Base-by-base conservation (phyloP, 2,888 invertebrate species). In the Oscheius sp. region DNA sequence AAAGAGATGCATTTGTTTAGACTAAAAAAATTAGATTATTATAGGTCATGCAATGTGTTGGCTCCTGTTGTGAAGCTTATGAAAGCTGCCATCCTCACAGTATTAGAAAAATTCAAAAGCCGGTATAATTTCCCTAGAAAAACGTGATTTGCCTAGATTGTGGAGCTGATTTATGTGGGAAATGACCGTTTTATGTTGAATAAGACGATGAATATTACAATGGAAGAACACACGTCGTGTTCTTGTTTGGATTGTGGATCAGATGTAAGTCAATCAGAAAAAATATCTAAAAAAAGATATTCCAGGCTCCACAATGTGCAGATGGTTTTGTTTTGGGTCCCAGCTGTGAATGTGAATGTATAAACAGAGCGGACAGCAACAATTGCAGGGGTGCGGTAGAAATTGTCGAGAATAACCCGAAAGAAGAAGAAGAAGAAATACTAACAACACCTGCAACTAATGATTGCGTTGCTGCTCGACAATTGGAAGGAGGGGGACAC, bases 181-280 rank as follows among this genome's bases (percentile, higher is more conserved):
- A 77, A 80, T 53, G 75, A 75, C 16, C 73, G 79, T 0, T 79
- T 82, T 61, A 82, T 77, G 74, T 61, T 82, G 52, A 79, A 80
- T 45, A 72, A 73, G 61, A 82, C 80, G 0, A 72, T 74, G 61
- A 79, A 80, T 58, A 82, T 82, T 35, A 77, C 78, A 0, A 80
- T 82, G 80, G 82, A 80, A 64, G 80, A 80, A 49, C 82, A 82
- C 68, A 78, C 76, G 0, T 78, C 79, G n/a, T 82, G 82, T 70
- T 78, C 78, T 16, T 82, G 82, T 46, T 75, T 75, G 25, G 76
- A 79, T 53, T 82, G 82, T 64, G 76, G 77, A 9, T 35, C 35
- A 35, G 5, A 35, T 35, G 81, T 81, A 18, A 27, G 58, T 27
- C n/a, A n/a, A 9, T 1, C 18, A 23, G 69, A 23, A 35, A 53